Base-by-base conservation (phyloP, 1,140 invertebrate species). In the Centruroides sculpturatus region DNA sequence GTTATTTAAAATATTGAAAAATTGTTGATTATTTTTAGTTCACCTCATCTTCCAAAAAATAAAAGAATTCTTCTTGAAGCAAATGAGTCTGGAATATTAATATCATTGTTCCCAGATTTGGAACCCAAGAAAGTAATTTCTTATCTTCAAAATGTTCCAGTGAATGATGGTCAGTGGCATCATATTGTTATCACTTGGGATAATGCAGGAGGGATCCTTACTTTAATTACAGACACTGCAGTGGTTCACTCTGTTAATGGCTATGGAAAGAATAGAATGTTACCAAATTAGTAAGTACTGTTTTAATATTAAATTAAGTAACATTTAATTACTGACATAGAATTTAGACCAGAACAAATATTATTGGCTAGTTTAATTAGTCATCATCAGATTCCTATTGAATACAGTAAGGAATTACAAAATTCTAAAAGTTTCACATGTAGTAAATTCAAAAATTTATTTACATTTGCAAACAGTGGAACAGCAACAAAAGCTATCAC, bases 131-230 rank as follows among this genome's bases (percentile, higher is more conserved):
- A 91, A 12, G 92, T 89, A 75, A 74, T 92, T 23, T 87, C 86
- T 67, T 96, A 91, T 74, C 88, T 92, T 71, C 93, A 87, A 66
- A 73, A 74, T 59, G 89, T 93, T 4, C 90, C 89, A 0, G 85
- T 97, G 13, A 96, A 93, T 68, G 92, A 96, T 70, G 92, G 91
- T 12, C 88, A 93, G 70, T 97, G 92, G 93, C 93, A 97, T 79
- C 92, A 96, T 71, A 82, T 97, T 34, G 90, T 92, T 13, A 78
- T 97, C 35, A 86, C 92, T 8, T 97, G 92, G 92, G 85, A 91
- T 66, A 87, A 87, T n/a, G 83, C 83, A 51, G 84, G 89, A 23
- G 72, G 74, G 7, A 84, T 87, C 71, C 74, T 94, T 34, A 86
- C 85, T 54, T 75, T 97, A 4, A 89, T 94, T 48, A 93, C 90